Conservation (phyloP, 1,140 invertebrate species). For the Diuraphis noxia region DNA sequence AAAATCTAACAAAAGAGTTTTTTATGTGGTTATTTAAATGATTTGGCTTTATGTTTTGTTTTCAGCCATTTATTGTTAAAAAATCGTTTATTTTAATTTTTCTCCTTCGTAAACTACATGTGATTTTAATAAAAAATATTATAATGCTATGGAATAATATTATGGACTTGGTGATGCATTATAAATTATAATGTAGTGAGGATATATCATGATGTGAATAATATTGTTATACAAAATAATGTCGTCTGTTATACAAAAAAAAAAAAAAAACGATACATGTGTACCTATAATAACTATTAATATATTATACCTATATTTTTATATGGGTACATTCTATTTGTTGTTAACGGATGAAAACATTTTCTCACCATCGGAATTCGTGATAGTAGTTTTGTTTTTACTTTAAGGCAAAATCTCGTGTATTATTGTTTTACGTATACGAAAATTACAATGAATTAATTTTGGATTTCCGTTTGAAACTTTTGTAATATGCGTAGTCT, state of each 20-base stretch:
- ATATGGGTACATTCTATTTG: neutral
- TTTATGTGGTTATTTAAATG: neutral
- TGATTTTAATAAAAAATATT: neutral
- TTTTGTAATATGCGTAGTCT: neutral
- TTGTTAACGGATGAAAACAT: neutral
- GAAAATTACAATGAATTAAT: conserved; percentile 4
- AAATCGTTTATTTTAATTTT: neutral
- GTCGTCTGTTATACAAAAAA: neutral
- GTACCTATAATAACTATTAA: no score
- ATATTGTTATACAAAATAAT: neutral
- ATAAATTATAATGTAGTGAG: neutral
- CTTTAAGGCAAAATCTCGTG: neutral
- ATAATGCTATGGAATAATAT: neutral
- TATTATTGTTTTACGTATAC: neutral
- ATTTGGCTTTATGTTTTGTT: neutral
- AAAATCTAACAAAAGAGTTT: neutral
- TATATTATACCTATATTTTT: neutral
- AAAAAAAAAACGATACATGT: neutral
- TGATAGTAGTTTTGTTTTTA: neutral
- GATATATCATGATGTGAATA: neutral
- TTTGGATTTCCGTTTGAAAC: conserved; percentile 12
- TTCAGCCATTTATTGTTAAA: neutral
- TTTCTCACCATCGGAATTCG: neutral
- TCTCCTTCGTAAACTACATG: neutral
- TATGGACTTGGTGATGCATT: neutral